Percentiles rank a stretch among this genome's conserved stretches.
phyloP scores from a whole-genome alignment of 2,797 vertebrate species.

The Sarcoramphus papa region DNA sequence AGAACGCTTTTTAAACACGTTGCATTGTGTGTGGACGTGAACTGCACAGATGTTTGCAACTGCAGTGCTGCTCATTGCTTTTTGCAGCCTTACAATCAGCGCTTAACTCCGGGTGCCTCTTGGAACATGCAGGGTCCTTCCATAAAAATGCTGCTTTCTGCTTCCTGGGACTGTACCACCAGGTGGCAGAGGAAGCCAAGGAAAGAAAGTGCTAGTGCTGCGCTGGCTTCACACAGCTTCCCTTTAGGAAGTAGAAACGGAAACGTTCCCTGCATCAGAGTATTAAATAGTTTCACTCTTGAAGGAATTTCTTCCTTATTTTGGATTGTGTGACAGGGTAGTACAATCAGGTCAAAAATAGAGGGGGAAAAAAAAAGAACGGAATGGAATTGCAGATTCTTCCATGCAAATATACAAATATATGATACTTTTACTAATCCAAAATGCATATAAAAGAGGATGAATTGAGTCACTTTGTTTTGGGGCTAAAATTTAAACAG shows the following conservation, averaged over 20 bases:
- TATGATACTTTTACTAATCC: background rate
- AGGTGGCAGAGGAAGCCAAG: slow-evolving; percentile 38
- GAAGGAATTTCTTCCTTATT: background rate
- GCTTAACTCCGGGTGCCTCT: fast-evolving
- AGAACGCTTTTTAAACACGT: fast-evolving
- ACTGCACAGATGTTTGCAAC: background rate
- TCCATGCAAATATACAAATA: background rate
- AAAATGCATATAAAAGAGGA: background rate
- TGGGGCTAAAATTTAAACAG: background rate
- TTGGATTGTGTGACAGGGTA: background rate
- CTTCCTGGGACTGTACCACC: background rate
- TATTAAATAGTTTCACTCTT: background rate
- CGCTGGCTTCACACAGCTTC: fast-evolving
- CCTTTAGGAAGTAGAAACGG: fast-evolving
- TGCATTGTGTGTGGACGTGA: background rate
- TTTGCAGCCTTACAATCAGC: background rate
- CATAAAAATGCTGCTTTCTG: background rate
- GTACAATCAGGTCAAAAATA: background rate
- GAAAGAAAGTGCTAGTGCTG: background rate
- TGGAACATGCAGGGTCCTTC: fast-evolving
- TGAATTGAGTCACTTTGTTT: background rate
- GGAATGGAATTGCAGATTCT: background rate
- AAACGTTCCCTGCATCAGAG: background rate
- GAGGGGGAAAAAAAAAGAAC: no score
- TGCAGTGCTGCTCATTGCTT: background rate